phyloP scores from a whole-genome alignment of 2,113 vertebrate genomes.

The Apteryx mantelli region DNA sequence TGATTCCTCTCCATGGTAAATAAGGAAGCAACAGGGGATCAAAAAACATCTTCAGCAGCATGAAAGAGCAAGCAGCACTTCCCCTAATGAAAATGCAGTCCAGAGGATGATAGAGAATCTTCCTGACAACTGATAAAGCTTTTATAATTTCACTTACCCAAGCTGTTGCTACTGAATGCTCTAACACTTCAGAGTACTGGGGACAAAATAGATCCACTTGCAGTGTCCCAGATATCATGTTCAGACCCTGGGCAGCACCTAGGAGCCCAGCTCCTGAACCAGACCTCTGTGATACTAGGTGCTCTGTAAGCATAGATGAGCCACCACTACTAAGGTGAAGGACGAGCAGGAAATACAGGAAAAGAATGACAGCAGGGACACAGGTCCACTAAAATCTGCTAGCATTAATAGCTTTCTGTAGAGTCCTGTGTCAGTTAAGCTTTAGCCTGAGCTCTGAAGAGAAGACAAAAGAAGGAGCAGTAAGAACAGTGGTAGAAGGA shows the following conservation, averaged over 20 bases:
- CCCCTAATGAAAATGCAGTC: not conserved
- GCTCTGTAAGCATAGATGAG: fast-evolving
- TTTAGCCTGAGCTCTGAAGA: not conserved
- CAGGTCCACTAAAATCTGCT: not conserved
- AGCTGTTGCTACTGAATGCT: not conserved
- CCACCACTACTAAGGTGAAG: not conserved
- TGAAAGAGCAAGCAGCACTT: not conserved
- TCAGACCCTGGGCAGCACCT: not conserved
- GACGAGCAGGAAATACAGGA: not conserved
- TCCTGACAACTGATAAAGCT: not conserved
- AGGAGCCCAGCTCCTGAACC: not conserved
- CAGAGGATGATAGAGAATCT: not conserved
- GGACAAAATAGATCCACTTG: not conserved
- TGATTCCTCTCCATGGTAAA: not conserved
- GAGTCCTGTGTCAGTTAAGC: not conserved
- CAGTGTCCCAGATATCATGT: fast-evolving
- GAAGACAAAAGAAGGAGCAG: not conserved
- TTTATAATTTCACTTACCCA: not conserved
- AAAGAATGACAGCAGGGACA: not conserved
- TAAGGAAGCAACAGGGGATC: not conserved
- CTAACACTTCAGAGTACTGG: not conserved
- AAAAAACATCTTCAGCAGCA: not conserved
- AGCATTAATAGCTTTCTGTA: not conserved
- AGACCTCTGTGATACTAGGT: not conserved
- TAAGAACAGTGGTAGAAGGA: not conserved